Percentiles rank a stretch among this genome's conserved stretches.
Conservation (phyloP, 1,140 invertebrate species). For the Heterodera carotae region DNA sequence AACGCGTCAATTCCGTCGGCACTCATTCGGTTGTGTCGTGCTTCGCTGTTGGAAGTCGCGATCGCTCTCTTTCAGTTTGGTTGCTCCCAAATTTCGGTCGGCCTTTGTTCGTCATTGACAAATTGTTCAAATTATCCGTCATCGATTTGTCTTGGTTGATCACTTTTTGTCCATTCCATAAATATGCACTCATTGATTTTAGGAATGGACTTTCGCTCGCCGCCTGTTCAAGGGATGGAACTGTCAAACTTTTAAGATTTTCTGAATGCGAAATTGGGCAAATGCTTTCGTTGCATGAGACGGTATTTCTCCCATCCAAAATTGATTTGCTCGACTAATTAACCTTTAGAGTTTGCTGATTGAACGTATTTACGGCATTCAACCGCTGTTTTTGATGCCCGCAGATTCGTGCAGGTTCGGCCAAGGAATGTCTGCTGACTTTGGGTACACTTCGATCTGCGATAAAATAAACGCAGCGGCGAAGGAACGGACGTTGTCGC, state of each 20-base stretch:
- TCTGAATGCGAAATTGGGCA: conserved; percentile 31
- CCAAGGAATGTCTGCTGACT: conserved; percentile 8
- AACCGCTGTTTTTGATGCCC: background rate
- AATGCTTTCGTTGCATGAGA: conserved; percentile 30
- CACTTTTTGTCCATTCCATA: background rate
- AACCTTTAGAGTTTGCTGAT: conserved; percentile 7
- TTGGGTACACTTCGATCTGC: conserved; percentile 31
- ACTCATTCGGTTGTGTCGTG: conserved; percentile 19
- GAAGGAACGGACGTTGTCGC: background rate
- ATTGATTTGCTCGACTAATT: background rate
- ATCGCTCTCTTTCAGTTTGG: conserved; percentile 36
- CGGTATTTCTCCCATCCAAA: conserved; percentile 2
- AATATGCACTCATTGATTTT: background rate
- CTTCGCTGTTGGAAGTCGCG: conserved; percentile 33
- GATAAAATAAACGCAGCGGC: background rate
- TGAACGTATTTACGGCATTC: background rate
- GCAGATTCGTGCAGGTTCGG: conserved; percentile 5
- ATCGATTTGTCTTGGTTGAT: conserved; percentile 34
- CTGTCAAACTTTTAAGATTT: conserved; percentile 24
- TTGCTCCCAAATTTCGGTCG: conserved; percentile 33
- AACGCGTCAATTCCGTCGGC: conserved; percentile 19
- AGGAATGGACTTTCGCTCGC: conserved; percentile 31
- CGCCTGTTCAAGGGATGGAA: conserved; percentile 30
- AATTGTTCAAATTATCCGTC: conserved; percentile 35
- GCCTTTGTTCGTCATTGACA: conserved; percentile 31